Evolutionary conservation across 1,140 invertebrate species (phyloP).

Genomic region (Ganaspis sp.): DNA sequence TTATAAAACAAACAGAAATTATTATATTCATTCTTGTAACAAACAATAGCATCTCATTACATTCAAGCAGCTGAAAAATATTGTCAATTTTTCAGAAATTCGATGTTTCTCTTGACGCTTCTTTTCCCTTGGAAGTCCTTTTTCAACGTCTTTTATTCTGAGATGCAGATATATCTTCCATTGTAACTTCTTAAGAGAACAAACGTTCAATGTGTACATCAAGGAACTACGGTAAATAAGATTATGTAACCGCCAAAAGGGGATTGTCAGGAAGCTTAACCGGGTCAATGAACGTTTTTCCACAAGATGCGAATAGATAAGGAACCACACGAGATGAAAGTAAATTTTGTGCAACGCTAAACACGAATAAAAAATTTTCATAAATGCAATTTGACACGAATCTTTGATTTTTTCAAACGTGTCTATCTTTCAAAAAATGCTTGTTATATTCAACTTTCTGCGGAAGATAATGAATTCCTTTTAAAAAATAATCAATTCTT

Average conservation of each 20-base stretch:
- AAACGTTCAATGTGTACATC: neutral
- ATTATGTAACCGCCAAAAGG: constrained; percentile 32
- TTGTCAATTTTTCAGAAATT: constrained; percentile 3
- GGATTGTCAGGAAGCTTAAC: constrained; percentile 48
- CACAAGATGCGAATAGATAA: constrained; percentile 59
- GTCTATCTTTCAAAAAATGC: constrained; percentile 7
- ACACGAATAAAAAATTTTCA: neutral
- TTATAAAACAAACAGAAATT: no score
- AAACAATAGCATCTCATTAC: no score
- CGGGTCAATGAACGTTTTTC: constrained; percentile 61
- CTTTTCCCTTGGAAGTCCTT: neutral
- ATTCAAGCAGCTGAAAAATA: no score
- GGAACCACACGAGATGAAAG: constrained; percentile 54
- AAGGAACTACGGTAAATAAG: constrained; percentile 31
- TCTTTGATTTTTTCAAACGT: constrained; percentile 18
- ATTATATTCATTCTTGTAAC: no score
- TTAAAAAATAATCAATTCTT: no score
- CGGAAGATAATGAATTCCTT: no score
- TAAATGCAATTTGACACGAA: neutral
- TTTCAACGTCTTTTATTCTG: neutral
- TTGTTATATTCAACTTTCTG: no score
- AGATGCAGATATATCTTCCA: neutral
- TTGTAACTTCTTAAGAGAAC: neutral
- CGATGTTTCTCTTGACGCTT: neutral
- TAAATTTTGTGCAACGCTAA: constrained; percentile 36